Base-by-base conservation (phyloP, 2,888 invertebrate genomes). In the Caenorhabditis drosophilae region DNA sequence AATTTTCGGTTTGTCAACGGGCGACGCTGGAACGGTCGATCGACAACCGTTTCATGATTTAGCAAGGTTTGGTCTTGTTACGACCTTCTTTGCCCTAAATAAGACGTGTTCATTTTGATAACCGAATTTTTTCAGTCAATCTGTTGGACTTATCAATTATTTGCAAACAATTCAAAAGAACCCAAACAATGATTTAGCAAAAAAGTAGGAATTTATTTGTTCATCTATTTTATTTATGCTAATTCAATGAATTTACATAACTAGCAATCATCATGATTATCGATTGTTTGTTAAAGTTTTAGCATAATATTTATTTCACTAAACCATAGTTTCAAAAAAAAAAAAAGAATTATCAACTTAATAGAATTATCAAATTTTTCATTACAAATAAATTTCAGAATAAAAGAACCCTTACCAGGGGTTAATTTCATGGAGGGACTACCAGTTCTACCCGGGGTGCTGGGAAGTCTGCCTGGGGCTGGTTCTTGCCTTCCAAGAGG, bases 401-500 rank as follows among this genome's bases (percentile, higher is more conserved):
- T 72, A 9, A 62, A 59, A 50, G 45, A 72, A n/a, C 62, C 66
- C 9, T 27, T 77, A 3, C 77, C 73, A 2, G 57, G 61, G 16
- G 71, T 77, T 22, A 68, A 69, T 31, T 61, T 77, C 36, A 67
- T 77, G 7, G 70, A 77, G 27, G 77, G 76, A 9, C 56, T 78
- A 12, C 78, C 78, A 22, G 75, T 77, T 6, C 50, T 78, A 6
- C 78, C 78, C 1, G 78, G 78, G 16, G 48, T 78, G 1, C 53
- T 70, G 9, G 78, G 78, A 15, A 67, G 67, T 54, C 48, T 78
- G 15, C 78, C 78, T 11, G 78, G 78, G 11, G 76, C 73, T 16
- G 78, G 78, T 6, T 74, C 71, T 0, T 78, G 78, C 27, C 62
- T 78, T 9, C 78, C 78, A 11, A 57, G 70, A 9, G 74, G 73